phyloP scores from a whole-genome alignment of 2,113 vertebrate genomes.

The Platysternon megacephalum region DNA sequence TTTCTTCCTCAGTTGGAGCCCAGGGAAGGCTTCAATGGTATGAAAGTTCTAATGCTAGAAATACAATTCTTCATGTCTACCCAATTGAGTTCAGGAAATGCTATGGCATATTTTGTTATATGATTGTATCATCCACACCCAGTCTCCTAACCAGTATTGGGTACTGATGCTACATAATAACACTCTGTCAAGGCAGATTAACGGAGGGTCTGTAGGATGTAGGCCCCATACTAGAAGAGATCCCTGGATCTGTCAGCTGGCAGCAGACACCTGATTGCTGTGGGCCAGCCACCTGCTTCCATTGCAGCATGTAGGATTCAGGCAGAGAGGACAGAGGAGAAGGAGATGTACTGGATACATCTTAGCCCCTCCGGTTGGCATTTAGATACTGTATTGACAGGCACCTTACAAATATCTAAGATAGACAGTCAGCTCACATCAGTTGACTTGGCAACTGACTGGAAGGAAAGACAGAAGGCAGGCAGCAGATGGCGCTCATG shows the following conservation, averaged over 20 bases:
- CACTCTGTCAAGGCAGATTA: neutral
- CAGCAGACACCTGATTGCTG: neutral
- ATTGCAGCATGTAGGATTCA: neutral
- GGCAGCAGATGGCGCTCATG: neutral
- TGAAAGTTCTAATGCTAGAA: neutral
- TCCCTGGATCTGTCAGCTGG: neutral
- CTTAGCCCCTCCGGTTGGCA: neutral
- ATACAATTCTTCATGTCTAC: neutral
- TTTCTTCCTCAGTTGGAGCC: fast-evolving
- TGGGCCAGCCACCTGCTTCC: neutral
- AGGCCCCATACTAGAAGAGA: neutral
- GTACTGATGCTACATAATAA: neutral
- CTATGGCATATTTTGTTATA: neutral
- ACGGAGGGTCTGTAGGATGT: neutral
- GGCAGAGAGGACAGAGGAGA: neutral
- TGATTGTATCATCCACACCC: neutral
- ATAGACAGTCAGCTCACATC: neutral
- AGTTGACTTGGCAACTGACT: neutral
- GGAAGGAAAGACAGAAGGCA: neutral
- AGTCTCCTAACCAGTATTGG: fast-evolving
- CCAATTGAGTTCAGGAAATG: neutral
- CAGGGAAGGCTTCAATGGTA: fast-evolving
- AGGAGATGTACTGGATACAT: neutral
- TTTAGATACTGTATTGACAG: neutral
- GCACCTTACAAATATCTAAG: neutral